Evolutionary conservation across 2,113 vertebrate species (phyloP).

Genomic region (Marmota flaviventris): DNA sequence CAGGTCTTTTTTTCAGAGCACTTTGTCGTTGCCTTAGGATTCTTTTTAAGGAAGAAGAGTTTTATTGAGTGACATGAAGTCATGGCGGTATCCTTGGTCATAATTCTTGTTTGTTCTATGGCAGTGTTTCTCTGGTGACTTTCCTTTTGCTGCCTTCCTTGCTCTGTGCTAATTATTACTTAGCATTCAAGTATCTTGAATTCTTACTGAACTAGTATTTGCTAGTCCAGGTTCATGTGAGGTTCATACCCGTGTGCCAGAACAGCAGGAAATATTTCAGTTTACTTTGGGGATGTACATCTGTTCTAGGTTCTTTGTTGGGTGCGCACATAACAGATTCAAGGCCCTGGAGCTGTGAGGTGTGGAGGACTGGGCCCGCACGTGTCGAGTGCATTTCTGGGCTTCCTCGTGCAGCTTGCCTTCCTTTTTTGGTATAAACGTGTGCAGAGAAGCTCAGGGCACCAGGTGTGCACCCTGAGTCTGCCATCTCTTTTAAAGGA

Average conservation of each 20-base stretch:
- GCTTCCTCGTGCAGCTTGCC: background rate
- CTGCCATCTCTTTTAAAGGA: background rate
- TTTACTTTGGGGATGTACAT: background rate
- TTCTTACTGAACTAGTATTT: slow-evolving; percentile 51
- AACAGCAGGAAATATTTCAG: background rate
- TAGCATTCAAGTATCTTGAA: background rate
- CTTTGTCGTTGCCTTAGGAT: slow-evolving; percentile 13
- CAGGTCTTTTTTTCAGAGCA: background rate
- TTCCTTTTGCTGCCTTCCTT: slow-evolving; percentile 8
- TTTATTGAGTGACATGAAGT: slow-evolving; percentile 7
- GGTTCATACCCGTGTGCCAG: background rate
- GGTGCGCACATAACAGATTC: background rate
- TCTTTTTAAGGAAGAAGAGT: background rate
- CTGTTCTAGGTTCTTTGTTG: slow-evolving; percentile 36
- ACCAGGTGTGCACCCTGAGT: background rate
- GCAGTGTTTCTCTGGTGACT: background rate
- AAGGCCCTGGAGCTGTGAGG: background rate
- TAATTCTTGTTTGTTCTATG: slow-evolving; percentile 46
- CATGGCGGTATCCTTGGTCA: background rate
- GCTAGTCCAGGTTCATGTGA: background rate
- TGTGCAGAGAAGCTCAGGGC: background rate
- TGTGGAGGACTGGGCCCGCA: background rate
- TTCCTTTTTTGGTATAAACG: background rate
- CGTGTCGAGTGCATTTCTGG: background rate
- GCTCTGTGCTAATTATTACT: slow-evolving; percentile 33